Conservation (phyloP, 2,113 vertebrate species). For the Cyphomyrus plagiostoma region DNA sequence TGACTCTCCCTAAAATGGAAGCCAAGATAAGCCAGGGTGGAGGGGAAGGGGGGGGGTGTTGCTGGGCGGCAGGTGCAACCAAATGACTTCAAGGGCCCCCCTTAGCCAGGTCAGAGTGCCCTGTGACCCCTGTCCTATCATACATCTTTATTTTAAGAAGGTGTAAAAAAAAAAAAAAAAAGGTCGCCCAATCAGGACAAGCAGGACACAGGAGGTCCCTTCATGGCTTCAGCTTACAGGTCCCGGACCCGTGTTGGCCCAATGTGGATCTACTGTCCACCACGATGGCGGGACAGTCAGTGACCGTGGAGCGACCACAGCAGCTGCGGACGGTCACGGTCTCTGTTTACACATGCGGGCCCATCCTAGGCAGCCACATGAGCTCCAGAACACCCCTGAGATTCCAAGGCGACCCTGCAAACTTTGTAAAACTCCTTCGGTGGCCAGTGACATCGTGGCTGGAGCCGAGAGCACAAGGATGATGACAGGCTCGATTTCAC, state of each 20-base stretch:
- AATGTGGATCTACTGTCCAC: background rate
- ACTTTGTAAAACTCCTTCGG: background rate
- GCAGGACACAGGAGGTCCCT: background rate
- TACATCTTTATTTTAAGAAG: slow-evolving; percentile 32
- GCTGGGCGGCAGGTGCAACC: slow-evolving; percentile 41
- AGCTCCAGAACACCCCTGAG: background rate
- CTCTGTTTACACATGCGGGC: background rate
- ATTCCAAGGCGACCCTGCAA: background rate
- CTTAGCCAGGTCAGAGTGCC: background rate
- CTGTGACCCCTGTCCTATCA: slow-evolving; percentile 21
- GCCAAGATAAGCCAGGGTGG: background rate
- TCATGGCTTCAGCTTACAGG: background rate
- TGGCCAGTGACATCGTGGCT: background rate
- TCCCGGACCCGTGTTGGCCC: background rate
- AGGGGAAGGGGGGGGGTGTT: background rate
- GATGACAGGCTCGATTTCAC: background rate
- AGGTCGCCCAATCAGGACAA: background rate
- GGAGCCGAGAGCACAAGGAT: background rate
- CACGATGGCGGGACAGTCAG: background rate
- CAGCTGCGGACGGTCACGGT: background rate
- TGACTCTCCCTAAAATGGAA: background rate
- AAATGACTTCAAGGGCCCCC: slow-evolving; percentile 29
- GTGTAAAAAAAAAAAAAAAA: background rate
- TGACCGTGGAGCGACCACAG: background rate
- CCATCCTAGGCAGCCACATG: background rate